phyloP scores from a whole-genome alignment of 2,888 invertebrate species.

The Ashinkailepas kermadecensis region DNA sequence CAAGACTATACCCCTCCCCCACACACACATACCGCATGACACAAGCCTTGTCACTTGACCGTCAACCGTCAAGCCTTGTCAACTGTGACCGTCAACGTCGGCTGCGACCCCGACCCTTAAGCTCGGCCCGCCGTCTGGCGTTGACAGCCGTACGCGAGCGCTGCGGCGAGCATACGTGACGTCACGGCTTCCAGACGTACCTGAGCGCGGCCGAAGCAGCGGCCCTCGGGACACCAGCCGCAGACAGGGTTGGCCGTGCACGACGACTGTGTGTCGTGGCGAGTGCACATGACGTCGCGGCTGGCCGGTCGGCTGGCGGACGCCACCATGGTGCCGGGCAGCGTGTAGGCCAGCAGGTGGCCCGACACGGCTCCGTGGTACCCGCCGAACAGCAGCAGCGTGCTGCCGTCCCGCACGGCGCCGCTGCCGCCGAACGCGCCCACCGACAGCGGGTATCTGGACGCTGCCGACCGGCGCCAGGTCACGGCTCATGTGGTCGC shows the following conservation, averaged over 20 bases:
- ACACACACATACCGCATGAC: too few relatives aligned
- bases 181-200: too few relatives aligned
- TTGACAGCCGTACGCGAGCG: too few relatives aligned
- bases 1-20: too few relatives aligned
- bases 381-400: slow-evolving; percentile 75
- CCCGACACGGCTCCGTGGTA: slow-evolving; percentile 83
- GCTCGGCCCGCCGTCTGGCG: too few relatives aligned
- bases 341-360: slow-evolving; percentile 75
- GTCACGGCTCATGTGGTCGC: not conserved
- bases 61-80: too few relatives aligned
- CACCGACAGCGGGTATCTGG: slow-evolving; percentile 66
- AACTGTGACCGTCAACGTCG: too few relatives aligned
- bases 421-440: slow-evolving; percentile 87
- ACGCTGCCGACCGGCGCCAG: not conserved
- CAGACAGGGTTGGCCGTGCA: slow-evolving; percentile 87
- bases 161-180: too few relatives aligned
- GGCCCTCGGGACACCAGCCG: slow-evolving; percentile 82
- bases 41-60: too few relatives aligned
- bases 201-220: slow-evolving; percentile 66
- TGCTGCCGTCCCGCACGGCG: slow-evolving; percentile 70
- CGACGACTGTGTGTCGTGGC: slow-evolving; percentile 41
- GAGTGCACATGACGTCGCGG: slow-evolving; percentile 62
- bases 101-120: too few relatives aligned
- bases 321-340: slow-evolving; percentile 73
- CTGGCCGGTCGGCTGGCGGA: slow-evolving; percentile 56